Percentiles rank a stretch among this genome's conserved stretches.
Conservation (phyloP, 2,113 vertebrate genomes). For the Bos taurus region DNA sequence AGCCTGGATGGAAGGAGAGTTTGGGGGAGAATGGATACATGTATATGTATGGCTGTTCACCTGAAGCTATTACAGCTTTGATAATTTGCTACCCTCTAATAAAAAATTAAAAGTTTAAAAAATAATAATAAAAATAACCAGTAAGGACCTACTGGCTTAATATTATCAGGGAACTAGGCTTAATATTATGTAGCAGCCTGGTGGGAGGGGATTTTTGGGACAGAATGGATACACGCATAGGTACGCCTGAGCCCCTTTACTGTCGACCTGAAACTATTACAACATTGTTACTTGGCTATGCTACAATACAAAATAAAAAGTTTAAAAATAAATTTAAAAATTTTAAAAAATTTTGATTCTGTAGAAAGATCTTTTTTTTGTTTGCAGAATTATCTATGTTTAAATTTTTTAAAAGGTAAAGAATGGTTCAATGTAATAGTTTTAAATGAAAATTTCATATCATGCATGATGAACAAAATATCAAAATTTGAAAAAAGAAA, state of each 20-base stretch:
- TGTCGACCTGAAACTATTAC: background rate
- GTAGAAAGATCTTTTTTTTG: background rate
- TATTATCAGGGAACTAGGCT: background rate
- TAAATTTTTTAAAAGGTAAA: background rate
- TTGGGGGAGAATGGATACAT: background rate
- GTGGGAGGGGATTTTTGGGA: fast-evolving
- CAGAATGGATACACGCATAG: background rate
- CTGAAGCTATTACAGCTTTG: background rate
- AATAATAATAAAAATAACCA: background rate
- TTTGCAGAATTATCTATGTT: background rate
- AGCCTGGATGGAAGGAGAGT: background rate
- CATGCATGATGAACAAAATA: background rate
- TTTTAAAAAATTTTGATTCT: background rate
- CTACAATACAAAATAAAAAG: background rate
- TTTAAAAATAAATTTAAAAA: background rate
- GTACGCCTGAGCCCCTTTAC: background rate
- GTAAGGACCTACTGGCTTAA: background rate
- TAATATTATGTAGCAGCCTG: background rate
- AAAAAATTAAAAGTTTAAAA: background rate
- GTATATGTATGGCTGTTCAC: background rate
- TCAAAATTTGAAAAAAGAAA: background rate
- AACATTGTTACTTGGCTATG: background rate
- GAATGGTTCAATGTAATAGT: background rate
- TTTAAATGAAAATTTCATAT: background rate
- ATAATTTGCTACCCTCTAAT: background rate